Base-by-base conservation (phyloP, 1,140 invertebrate species). In the Agraylea sexmaculata region DNA sequence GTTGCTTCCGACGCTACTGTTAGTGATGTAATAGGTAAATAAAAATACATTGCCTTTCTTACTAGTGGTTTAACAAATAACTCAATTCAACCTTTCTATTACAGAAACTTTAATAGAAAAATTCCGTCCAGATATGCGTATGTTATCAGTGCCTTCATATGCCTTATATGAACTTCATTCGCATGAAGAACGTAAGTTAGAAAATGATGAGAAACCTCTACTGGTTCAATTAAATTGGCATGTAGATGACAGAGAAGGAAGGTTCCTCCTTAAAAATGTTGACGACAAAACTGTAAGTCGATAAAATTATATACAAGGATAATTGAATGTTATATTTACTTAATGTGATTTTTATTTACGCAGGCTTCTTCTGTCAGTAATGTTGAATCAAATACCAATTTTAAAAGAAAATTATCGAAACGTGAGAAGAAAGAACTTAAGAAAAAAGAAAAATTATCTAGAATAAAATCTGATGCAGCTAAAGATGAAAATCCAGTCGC, bases 171-270 rank as follows among this genome's bases (percentile, higher is more conserved):
- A 99, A 71, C 87, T 96, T 28, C 93, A 98, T 62, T 88, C 94
- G 59, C 86, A 86, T 75, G 90, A 96, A 53, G 94, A 98, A 66
- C 70, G 95, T 42, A 78, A 83, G 50, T 69, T 99, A 45, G 77
- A 78, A 37, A 73, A 82, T 2, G 84, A 91, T 47, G 94, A 99
- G 63, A 88, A 91, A 53, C 94, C 95, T 1, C 67, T 99, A 22
- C 68, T 95, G 32, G 94, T 99, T n/a, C 95, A 99, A 66, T 72
- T 99, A 20, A 96, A 96, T 68, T 99, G 95, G 95, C 92, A 97
- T 56, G 87, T 92, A 29, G 93, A 98, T 61, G 93, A 98, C 59
- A 71, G 92, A 17, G 95, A 99, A 66, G 95, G 95, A 21, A 72
- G 94, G 31, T 99, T 99, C 68, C 70, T 99, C 35, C 70, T 99